Conservation (phyloP, 2,113 vertebrate species). For the Passer montanus region DNA sequence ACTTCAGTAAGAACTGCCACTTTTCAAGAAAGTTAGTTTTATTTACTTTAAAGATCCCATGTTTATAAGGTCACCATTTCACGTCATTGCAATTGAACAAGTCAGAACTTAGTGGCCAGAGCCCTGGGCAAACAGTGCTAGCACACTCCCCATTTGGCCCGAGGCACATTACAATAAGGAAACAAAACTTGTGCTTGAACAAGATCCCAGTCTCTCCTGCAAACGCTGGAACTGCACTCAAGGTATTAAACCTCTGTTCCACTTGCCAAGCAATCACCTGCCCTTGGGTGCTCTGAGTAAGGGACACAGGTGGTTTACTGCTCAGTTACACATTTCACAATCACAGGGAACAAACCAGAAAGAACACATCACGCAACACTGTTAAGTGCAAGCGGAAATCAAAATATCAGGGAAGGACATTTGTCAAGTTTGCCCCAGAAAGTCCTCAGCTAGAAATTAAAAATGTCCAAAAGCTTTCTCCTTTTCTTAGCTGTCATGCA, state of each 20-base stretch:
- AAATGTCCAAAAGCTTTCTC: background rate
- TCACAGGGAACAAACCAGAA: background rate
- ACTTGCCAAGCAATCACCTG: background rate
- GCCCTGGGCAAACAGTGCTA: rapidly evolving
- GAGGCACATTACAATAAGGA: rapidly evolving
- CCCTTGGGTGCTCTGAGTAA: background rate
- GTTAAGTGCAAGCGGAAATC: background rate
- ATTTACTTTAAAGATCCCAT: background rate
- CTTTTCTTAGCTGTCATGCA: background rate
- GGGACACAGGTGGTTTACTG: background rate
- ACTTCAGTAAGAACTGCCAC: background rate
- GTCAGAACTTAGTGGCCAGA: background rate
- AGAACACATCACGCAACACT: background rate
- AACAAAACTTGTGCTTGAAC: background rate
- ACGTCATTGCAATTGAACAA: too few species aligned
- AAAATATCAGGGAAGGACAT: background rate
- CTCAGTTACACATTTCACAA: background rate
- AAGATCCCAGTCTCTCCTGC: rapidly evolving
- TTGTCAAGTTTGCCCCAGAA: background rate
- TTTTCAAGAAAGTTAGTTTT: background rate
- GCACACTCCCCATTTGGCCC: background rate
- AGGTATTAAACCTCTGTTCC: background rate
- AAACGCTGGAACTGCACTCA: rapidly evolving
- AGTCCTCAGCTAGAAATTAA: background rate
- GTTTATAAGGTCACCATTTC: background rate